Evolutionary conservation across 2,113 vertebrate genomes (phyloP).

Genomic region (Hippocampus zosterae): DNA sequence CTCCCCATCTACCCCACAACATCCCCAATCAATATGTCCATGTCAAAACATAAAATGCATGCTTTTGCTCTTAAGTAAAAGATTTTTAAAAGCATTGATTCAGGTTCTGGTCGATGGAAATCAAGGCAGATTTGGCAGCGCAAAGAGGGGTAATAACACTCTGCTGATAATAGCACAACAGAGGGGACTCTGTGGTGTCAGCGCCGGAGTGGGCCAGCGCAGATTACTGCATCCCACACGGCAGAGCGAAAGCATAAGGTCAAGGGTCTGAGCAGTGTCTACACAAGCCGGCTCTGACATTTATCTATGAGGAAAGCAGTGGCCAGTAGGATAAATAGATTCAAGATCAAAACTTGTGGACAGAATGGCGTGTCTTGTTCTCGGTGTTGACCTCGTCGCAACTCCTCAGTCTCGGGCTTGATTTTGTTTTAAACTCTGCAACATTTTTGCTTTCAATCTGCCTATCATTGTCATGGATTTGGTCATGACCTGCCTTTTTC

Average conservation of each 20-base stretch:
- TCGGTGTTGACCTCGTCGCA: no score
- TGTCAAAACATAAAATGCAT: conserved; percentile 98
- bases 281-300: conserved; percentile 46
- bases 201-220: conserved; percentile 60
- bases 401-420: no score
- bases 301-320: conserved; percentile 39
- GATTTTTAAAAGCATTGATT: conserved; percentile 99
- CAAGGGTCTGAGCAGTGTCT: conserved; percentile 58
- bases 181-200: conserved; percentile 46
- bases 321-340: background rate
- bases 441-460: no score
- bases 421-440: no score
- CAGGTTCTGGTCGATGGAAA: conserved; percentile 84
- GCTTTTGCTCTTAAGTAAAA: conserved; percentile 98
- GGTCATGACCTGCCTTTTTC: no score
- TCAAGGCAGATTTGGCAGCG: conserved; percentile 80
- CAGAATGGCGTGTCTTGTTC: no score
- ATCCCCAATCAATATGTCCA: conserved; percentile 85
- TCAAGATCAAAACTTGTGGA: no score
- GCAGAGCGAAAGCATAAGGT: conserved; percentile 60
- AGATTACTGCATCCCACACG: conserved; percentile 60
- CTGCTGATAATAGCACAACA: conserved; percentile 78
- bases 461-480: no score
- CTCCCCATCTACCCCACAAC: conserved; percentile 48
- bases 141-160: conserved; percentile 87